Evolutionary conservation across 2,113 vertebrate genomes (phyloP).

Genomic region (pig (Sus scrofa)): T2T-Sscrofa CM000819.6:133885001-133885500

Average conservation of each 20-base stretch:
- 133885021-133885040: neutral
- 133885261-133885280: neutral
- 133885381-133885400: neutral
- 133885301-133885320: neutral
- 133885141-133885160: neutral
- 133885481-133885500: neutral
- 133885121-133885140: neutral
- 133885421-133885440: neutral
- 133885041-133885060: neutral
- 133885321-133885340: neutral
- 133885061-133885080: neutral
- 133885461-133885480: neutral
- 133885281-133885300: neutral
- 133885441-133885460: neutral
- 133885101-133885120: neutral
- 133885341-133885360: neutral
- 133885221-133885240: neutral
- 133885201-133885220: neutral
- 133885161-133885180: neutral
- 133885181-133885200: neutral
- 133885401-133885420: neutral
- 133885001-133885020: neutral
- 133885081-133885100: neutral
- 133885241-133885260: neutral
- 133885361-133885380: no score